Percentiles rank a stretch among this genome's conserved stretches.
These are phyloP conservation scores for Hylaeus anthracinus DNA, from an alignment of 1,140 invertebrate genomes.

Conservation along the genomic window DNA sequence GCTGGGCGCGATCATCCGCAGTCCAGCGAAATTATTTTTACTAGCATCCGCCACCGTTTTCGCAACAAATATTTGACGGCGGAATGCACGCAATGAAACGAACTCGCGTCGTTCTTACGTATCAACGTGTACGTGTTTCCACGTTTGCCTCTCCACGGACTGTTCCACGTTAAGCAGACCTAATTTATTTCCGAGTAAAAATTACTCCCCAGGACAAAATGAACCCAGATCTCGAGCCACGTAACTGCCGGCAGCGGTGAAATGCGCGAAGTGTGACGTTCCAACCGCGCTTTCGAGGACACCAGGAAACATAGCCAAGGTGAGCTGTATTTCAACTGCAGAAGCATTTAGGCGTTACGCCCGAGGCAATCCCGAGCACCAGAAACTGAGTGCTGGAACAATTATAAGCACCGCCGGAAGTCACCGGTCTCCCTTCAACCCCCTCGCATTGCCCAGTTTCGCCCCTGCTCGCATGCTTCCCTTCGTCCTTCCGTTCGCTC, in stretches of 20 bases:
- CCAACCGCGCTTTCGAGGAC: conserved; percentile 37
- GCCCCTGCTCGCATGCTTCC: conserved; percentile 22
- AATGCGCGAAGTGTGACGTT: conserved; percentile 17
- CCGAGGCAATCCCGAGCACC: conserved; percentile 57
- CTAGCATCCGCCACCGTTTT: too few species aligned
- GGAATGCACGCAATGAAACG: too few species aligned
- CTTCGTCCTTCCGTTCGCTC: conserved; percentile 40
- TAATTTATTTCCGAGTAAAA: conserved; percentile 1
- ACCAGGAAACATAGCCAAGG: conserved; percentile 22
- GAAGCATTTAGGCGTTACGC: conserved; percentile 68
- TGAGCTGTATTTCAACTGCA: conserved; percentile 55
- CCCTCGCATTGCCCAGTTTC: conserved; percentile 26
- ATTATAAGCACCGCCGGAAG: conserved; percentile 77
- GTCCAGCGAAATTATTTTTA: too few species aligned
- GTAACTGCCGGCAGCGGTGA: neutral
- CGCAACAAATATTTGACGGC: too few species aligned
- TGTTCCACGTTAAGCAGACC: neutral
- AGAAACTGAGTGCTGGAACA: conserved; percentile 70
- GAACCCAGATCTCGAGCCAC: neutral
- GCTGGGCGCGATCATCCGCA: too few species aligned
- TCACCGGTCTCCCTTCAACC: conserved; percentile 54
- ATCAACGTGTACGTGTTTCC: neutral
- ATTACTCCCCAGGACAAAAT: neutral
- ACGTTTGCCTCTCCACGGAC: neutral
- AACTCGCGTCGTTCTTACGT: too few species aligned